These are phyloP conservation scores for Hycleus cichorii DNA, from an alignment of 1,140 invertebrate genomes.

Conservation along the genomic window DNA sequence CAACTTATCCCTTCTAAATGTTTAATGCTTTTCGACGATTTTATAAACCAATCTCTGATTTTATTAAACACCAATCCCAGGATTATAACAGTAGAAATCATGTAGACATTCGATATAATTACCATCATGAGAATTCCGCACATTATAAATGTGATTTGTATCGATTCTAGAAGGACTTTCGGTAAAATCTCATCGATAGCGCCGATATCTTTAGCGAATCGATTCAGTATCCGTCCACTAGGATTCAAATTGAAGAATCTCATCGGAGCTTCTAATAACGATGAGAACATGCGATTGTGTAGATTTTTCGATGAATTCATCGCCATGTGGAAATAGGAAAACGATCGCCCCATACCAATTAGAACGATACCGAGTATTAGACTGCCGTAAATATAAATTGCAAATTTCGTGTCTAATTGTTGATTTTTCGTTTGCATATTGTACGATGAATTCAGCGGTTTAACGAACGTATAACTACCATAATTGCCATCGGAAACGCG, in stretches of 20 bases:
- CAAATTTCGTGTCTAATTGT: neutral
- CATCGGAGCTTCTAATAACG: constrained; percentile 73
- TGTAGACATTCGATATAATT: constrained; percentile 64
- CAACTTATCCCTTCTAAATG: constrained; percentile 45
- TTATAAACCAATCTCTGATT: constrained; percentile 50
- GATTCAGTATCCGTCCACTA: constrained; percentile 62
- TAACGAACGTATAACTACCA: neutral
- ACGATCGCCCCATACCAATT: constrained; percentile 38
- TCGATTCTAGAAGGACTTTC: constrained; percentile 63
- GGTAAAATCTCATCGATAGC: constrained; percentile 80
- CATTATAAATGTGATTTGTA: constrained; percentile 43
- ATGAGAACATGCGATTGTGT: constrained; percentile 77
- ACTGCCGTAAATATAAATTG: neutral
- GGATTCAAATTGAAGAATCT: constrained; percentile 85
- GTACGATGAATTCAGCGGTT: neutral
- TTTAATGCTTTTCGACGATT: constrained; percentile 51
- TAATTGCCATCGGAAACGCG: neutral
- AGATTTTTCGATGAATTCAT: constrained; percentile 53
- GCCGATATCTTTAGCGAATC: constrained; percentile 69
- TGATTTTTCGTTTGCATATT: neutral
- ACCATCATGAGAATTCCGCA: constrained; percentile 58
- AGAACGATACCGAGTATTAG: constrained; percentile 28
- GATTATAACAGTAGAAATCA: constrained; percentile 49
- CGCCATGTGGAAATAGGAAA: constrained; percentile 49
- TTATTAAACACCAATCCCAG: constrained; percentile 46